Base-by-base conservation (phyloP, 2,797 vertebrate species). In the Anguilla marmorata region DNA sequence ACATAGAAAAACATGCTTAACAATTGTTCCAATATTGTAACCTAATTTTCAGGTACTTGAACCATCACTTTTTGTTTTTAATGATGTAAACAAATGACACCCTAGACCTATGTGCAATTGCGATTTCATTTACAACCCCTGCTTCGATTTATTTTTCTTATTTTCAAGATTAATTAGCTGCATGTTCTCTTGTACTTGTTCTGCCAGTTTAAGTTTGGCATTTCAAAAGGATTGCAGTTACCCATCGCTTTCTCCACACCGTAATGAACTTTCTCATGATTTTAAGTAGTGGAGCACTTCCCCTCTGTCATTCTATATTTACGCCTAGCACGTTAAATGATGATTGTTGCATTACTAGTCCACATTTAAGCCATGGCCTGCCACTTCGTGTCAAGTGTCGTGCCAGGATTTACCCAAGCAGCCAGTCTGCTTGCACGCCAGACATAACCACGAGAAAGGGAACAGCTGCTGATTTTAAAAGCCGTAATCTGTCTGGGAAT, bases 381-480 rank as follows among this genome's bases (percentile, higher is more conserved):
- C 85, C 85, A 80, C 82, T 90, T 76, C 84, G 85, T 89, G 86
- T 89, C 87, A 74, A 87, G 87, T 89, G 87, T 86, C 88, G 76
- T 84, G 89, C 90, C 87, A 86, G 86, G 86, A 87, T 87, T 92
- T 94, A 90, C 83, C 86, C 76, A 60, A 86, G 63, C 88, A 88
- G 88, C 85, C 54, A 86, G 89, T 84, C 89, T 87, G 85, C 85
- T 89, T 85, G 90, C 92, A 85, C 91, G 93, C 92, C 50, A 94
- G 91, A 93, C 90, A n/a, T 87, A 91, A 86, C 91, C 60, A 56
- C 90, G 90, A 82, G 83, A 91, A 90, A 93, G 90, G 89, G 86
- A 93, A 91, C 90, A 93, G 66, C 89, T 94, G 86, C 86, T 92
- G 6, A 84, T 91, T 91, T 93, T 94, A 88, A 93, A 95, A 94